Percentiles rank a stretch among this genome's conserved stretches.
Evolutionary conservation across 1,140 invertebrate species (phyloP).

Genomic region (Tyrophagus putrescentiae): DNA sequence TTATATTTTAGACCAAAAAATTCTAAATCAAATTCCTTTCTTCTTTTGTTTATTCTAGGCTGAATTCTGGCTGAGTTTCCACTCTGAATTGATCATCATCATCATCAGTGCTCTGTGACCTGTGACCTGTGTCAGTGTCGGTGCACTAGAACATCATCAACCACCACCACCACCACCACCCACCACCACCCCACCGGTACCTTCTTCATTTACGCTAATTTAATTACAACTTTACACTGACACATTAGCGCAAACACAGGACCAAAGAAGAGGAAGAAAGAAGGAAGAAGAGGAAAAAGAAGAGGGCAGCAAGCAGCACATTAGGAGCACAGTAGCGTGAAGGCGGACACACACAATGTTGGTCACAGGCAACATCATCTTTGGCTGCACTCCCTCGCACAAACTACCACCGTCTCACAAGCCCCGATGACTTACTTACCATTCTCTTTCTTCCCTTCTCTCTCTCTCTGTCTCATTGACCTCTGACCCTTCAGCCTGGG

Average conservation of each 20-base stretch:
- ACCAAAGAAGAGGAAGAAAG: too few relatives aligned
- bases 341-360: background rate
- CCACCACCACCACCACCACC: background rate
- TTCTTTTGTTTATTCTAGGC: too few relatives aligned
- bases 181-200: background rate
- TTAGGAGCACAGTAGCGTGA: background rate
- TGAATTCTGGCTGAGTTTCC: too few relatives aligned
- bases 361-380: background rate
- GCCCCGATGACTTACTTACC: background rate
- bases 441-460: background rate
- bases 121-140: too few relatives aligned
- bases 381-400: too few relatives aligned
- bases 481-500: background rate
- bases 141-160: too few relatives aligned
- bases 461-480: conserved; percentile 7
- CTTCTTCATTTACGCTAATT: too few relatives aligned
- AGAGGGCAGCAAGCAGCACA: background rate
- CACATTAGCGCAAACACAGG: background rate
- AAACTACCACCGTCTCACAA: too few relatives aligned
- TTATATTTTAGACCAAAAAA: too few relatives aligned
- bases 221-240: background rate
- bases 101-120: too few relatives aligned
- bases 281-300: background rate
- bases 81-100: too few relatives aligned
- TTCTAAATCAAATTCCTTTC: too few relatives aligned